phyloP scores from a whole-genome alignment of 2,113 vertebrate genomes.

The Hypocryptadius cinnamomeus region DNA sequence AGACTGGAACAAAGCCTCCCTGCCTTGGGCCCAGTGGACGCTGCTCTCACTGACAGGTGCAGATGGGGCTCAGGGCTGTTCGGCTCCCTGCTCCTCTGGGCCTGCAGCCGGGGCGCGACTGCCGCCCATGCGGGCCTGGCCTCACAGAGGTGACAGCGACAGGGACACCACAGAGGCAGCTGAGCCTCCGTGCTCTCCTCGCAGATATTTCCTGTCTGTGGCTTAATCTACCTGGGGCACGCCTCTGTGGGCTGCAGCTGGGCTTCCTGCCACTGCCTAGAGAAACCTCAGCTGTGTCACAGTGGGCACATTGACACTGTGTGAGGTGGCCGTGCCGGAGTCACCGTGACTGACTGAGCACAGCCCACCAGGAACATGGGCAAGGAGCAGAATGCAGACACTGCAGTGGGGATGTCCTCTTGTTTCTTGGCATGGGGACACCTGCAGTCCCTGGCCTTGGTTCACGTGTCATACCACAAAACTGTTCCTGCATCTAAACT shows the following conservation, averaged over 20 bases:
- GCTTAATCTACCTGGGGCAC: neutral
- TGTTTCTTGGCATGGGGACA: neutral
- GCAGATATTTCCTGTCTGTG: neutral
- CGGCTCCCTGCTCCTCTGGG: neutral
- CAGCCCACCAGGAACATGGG: neutral
- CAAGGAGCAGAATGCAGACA: neutral
- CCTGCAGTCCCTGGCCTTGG: neutral
- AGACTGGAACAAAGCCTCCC: neutral
- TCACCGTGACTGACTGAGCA: neutral
- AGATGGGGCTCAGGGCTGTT: neutral
- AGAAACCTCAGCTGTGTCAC: neutral
- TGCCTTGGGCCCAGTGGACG: neutral
- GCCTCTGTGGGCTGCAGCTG: neutral
- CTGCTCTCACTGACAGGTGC: neutral
- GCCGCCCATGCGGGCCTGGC: fast-evolving
- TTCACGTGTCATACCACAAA: neutral
- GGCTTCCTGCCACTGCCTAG: neutral
- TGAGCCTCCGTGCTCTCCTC: fast-evolving
- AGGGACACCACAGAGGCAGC: fast-evolving
- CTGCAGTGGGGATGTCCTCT: neutral
- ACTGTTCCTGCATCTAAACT: neutral
- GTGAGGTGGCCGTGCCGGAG: neutral
- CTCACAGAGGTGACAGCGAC: neutral
- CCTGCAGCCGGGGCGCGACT: fast-evolving
- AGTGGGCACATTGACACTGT: fast-evolving